phyloP scores from a whole-genome alignment of 1,140 invertebrate species.

The Meloidogyne hapla region DNA sequence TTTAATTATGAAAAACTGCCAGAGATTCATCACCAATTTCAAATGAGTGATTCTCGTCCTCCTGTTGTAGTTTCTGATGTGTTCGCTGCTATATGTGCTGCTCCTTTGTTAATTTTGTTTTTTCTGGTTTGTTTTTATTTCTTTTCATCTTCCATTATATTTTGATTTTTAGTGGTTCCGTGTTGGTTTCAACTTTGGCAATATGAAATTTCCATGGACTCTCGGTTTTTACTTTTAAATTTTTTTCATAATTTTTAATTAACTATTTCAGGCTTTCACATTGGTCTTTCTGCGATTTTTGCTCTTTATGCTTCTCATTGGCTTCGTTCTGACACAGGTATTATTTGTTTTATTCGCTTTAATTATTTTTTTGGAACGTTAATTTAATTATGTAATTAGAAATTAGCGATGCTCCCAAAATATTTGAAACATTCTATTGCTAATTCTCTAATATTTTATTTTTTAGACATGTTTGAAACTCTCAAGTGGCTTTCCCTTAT shows the following conservation, averaged over 20 bases:
- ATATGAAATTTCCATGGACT: slow-evolving; percentile 78
- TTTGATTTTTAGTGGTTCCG: slow-evolving; percentile 74
- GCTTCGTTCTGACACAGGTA: slow-evolving; percentile 72
- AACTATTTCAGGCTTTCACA: slow-evolving; percentile 73
- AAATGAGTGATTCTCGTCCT: slow-evolving; percentile 84
- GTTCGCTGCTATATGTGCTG: slow-evolving; percentile 79
- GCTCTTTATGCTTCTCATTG: slow-evolving; percentile 84
- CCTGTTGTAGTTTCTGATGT: slow-evolving; percentile 81
- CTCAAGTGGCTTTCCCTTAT: slow-evolving; percentile 81
- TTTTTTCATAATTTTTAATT: neutral
- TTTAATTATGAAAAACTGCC: slow-evolving; percentile 46
- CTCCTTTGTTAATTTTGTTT: slow-evolving; percentile 80
- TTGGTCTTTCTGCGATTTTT: slow-evolving; percentile 79
- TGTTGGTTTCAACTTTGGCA: slow-evolving; percentile 82
- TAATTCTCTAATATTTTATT: neutral
- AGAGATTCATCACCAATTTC: slow-evolving; percentile 79
- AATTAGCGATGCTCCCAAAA: too few relatives aligned
- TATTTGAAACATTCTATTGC: too few relatives aligned
- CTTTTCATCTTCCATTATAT: neutral
- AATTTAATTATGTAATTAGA: too few relatives aligned
- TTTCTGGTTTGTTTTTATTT: slow-evolving; percentile 69
- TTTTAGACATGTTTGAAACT: slow-evolving; percentile 86
- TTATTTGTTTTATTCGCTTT: neutral
- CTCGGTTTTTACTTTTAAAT: slow-evolving; percentile 65
- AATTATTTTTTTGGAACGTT: neutral